Percentiles rank a stretch among this genome's conserved stretches.
phyloP scores from a whole-genome alignment of 2,113 vertebrate genomes.

The Onychostoma macrolepis region DNA sequence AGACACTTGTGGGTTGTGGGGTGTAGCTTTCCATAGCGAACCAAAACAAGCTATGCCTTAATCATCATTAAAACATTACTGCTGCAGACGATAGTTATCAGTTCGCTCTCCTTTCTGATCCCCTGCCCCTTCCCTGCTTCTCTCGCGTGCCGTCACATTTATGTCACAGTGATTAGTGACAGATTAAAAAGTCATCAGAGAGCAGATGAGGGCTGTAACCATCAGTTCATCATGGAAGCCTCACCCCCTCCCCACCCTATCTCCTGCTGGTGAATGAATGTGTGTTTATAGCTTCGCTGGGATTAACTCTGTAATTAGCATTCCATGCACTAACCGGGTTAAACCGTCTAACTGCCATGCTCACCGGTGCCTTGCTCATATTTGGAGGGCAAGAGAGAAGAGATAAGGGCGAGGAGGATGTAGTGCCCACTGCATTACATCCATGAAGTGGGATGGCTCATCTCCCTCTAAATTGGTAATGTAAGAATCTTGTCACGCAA shows the following conservation, averaged over 20 bases:
- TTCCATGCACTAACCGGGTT: background rate
- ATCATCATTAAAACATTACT: slow-evolving; percentile 47
- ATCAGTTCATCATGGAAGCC: slow-evolving; percentile 50
- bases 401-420: background rate
- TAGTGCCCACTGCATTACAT: background rate
- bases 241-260: slow-evolving; percentile 13
- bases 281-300: slow-evolving; percentile 13
- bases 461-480: background rate
- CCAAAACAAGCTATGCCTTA: slow-evolving; percentile 20
- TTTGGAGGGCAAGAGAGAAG: slow-evolving; percentile 3
- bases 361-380: background rate
- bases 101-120: slow-evolving; percentile 6
- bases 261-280: background rate
- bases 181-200: slow-evolving; percentile 55
- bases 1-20: background rate
- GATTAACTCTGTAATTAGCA: slow-evolving; percentile 17
- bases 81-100: slow-evolving; percentile 22
- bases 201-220: slow-evolving; percentile 46
- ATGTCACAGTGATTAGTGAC: slow-evolving; percentile 56
- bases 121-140: background rate
- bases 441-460: slow-evolving; percentile 1
- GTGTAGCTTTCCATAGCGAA: background rate
- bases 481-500: background rate
- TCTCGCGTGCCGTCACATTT: slow-evolving; percentile 39
- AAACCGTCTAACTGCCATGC: slow-evolving; percentile 15